Conservation (phyloP, 2,888 invertebrate genomes). For the Luperina testacea region DNA sequence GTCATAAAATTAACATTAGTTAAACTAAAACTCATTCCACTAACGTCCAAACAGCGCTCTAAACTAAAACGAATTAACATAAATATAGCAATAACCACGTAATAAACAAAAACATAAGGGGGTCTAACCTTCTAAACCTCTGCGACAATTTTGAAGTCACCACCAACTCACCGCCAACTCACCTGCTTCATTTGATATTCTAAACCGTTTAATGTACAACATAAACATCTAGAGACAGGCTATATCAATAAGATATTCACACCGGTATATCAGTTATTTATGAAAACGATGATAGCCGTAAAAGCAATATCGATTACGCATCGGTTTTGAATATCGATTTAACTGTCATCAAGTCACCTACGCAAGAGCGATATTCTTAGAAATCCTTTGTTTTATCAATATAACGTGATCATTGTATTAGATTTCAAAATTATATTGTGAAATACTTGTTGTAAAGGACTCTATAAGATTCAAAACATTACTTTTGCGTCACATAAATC, state of each 20-base stretch:
- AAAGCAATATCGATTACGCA: slow-evolving; percentile 50
- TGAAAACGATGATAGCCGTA: slow-evolving; percentile 46
- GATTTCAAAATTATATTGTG: slow-evolving; percentile 1
- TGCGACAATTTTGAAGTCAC: slow-evolving; percentile 42
- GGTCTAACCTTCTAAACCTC: slow-evolving; percentile 40
- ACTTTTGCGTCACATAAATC: background rate
- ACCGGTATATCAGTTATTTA: slow-evolving; percentile 47
- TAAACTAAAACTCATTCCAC: slow-evolving; percentile 22
- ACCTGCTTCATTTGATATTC: slow-evolving; percentile 41
- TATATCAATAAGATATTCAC: slow-evolving; percentile 52
- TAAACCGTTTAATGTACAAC: slow-evolving; percentile 47
- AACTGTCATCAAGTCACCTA: slow-evolving; percentile 53
- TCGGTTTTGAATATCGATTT: slow-evolving; percentile 54
- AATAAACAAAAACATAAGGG: slow-evolving; percentile 41
- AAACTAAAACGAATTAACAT: slow-evolving; percentile 50
- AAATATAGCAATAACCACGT: slow-evolving; percentile 34
- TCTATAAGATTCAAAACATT: background rate
- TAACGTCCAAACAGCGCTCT: slow-evolving; percentile 18
- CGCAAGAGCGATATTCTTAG: slow-evolving; percentile 39
- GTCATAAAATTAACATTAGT: slow-evolving; percentile 22
- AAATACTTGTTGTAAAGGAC: background rate
- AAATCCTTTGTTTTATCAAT: slow-evolving; percentile 29
- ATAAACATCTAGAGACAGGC: slow-evolving; percentile 40
- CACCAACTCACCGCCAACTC: slow-evolving; percentile 44
- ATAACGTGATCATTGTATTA: slow-evolving; percentile 19